A percentile compares a stretch with the other conserved stretches of the same genome.
phyloP scores from a whole-genome alignment of 2,888 invertebrate species.

The Nemotelus pantherinus region DNA sequence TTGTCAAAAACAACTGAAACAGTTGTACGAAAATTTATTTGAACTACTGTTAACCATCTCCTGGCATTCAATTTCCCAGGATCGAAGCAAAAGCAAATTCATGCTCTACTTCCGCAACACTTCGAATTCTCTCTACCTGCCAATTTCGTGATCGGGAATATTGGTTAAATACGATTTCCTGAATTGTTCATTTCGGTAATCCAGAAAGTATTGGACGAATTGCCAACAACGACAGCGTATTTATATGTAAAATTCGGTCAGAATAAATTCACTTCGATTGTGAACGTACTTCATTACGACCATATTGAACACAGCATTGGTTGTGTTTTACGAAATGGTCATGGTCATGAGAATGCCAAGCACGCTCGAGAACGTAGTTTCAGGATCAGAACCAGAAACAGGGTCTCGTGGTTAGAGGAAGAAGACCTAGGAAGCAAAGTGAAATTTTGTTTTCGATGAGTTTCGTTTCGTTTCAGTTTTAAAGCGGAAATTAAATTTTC shows the following conservation, averaged over 20 bases:
- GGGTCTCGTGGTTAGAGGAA: background rate
- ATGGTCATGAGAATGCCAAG: background rate
- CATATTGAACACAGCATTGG: slow-evolving; percentile 7
- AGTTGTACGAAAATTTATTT: background rate
- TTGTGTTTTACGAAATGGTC: background rate
- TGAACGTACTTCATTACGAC: background rate
- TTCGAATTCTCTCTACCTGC: background rate
- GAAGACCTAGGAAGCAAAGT: background rate
- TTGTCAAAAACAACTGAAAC: background rate
- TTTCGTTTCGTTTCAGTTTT: background rate
- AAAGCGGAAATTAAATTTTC: slow-evolving; percentile 35
- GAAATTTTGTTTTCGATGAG: slow-evolving; percentile 3
- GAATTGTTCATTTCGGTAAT: slow-evolving; percentile 41
- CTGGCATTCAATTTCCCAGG: background rate
- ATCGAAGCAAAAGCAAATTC: background rate
- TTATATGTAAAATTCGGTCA: slow-evolving; percentile 17
- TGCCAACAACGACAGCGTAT: background rate
- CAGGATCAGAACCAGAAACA: background rate
- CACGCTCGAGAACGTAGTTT: background rate
- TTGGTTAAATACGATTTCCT: slow-evolving; percentile 39
- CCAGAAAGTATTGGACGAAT: slow-evolving; percentile 30
- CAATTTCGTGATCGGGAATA: background rate
- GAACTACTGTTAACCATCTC: background rate
- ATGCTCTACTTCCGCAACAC: background rate
- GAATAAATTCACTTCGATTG: background rate